These are phyloP conservation scores for Metopolophium dirhodum DNA, from an alignment of 1,140 invertebrate genomes.

Conservation along the genomic window DNA sequence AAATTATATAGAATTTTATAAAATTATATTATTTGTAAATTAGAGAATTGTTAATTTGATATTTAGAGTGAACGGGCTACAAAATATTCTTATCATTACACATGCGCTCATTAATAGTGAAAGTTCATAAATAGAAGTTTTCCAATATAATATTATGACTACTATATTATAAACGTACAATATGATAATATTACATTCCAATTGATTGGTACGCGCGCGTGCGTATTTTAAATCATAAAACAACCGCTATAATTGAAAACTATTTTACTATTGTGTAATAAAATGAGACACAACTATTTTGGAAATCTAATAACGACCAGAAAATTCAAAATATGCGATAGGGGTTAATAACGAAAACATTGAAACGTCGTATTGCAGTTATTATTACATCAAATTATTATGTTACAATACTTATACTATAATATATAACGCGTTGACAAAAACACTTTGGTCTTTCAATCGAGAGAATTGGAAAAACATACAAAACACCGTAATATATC, in stretches of 20 bases:
- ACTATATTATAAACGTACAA: background rate
- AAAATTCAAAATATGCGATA: background rate
- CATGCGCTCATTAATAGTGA: background rate
- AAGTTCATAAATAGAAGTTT: background rate
- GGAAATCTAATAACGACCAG: background rate
- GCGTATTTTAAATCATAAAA: background rate
- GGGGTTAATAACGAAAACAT: background rate
- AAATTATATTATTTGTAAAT: background rate
- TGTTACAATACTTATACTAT: background rate
- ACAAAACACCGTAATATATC: background rate
- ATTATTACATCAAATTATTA: background rate
- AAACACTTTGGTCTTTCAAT: background rate
- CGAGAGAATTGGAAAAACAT: background rate
- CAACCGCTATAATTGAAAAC: background rate
- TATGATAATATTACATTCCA: background rate
- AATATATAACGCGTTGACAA: background rate
- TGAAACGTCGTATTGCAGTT: background rate
- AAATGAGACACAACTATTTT: background rate
- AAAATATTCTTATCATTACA: slow-evolving; percentile 1
- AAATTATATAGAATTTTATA: background rate
- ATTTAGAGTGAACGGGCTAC: background rate
- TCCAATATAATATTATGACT: background rate
- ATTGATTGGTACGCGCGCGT: background rate
- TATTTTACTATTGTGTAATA: background rate
- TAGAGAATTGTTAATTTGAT: background rate